Evolutionary conservation across 2,797 vertebrate species (phyloP), one percentile per base, ranked within the genome.

Genomic region (Melanotaenia boesemani): DNA sequence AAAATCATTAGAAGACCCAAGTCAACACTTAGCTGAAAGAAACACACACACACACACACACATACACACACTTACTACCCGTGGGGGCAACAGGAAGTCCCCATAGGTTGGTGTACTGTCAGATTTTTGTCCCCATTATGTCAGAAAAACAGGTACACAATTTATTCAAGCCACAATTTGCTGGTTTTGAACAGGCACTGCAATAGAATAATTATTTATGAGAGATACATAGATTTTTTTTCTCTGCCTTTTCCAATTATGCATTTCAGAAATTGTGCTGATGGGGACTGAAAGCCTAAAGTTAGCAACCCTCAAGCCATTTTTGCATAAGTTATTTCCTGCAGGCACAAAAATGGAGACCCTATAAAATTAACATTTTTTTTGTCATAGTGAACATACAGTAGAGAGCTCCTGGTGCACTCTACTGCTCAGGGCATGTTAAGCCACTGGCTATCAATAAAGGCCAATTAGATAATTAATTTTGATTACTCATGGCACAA

Each of bases 201-300:
- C n/a, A 10, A n/a, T 50, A 20, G 6, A 50, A 50, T 50, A 50
- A 22, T 20, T 50, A 50, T 50, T 50, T 9, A 22, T 22, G 3
- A 22, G 39, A 16, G 15, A 5, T 10, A 22, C 20, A 50, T n/a
- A 22, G 8, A 22, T 18, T 59, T 68, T 66, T 20, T 7, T 36
- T 66, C 72, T 68, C 50, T 41, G 1, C 30, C 6, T 66, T 22
- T 58, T 32, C 50, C 55, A 74, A 68, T 76, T 34, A 24, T 57
- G 16, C 57, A 50, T 50, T 54, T 18, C 54, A 32, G 65, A 55
- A 76, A 70, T 28, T 67, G 22, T 71, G 56, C 66, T 44, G 66
- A 76, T 32, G 41, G 18, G 39, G 24, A 46, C 15, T 18, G 18
- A 60, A 72, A 67, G 4, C 26, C 50, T 58, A 11, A 20, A 66